phyloP scores from a whole-genome alignment of 2,113 vertebrate species.

The Aix galericulata region DNA sequence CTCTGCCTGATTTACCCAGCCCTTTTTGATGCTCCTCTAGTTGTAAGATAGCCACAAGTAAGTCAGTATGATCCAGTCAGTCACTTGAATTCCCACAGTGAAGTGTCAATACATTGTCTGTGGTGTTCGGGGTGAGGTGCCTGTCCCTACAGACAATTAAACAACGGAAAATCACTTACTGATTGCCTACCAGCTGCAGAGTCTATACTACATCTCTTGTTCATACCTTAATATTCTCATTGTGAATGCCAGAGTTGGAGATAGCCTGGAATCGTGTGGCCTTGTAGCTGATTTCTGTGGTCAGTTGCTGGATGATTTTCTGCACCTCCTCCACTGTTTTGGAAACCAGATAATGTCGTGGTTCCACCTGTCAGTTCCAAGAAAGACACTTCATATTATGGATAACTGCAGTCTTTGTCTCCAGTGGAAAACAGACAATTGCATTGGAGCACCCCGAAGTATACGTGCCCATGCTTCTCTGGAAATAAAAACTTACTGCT shows the following conservation, averaged over 20 bases:
- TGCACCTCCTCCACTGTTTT: slow-evolving; percentile 82
- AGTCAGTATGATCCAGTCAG: not conserved
- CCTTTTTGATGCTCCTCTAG: not conserved
- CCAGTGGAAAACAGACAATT: not conserved
- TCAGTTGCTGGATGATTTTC: slow-evolving; percentile 78
- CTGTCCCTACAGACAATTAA: not conserved
- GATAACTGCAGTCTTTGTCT: not conserved
- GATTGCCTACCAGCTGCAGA: not conserved
- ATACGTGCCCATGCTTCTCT: not conserved
- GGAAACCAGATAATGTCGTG: slow-evolving; percentile 73
- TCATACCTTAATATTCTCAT: slow-evolving; percentile 80
- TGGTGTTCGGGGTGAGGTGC: not conserved
- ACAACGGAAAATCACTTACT: not conserved
- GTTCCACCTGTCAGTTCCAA: slow-evolving; percentile 74
- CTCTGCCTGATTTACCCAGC: not conserved
- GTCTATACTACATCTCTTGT: not conserved
- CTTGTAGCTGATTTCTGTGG: slow-evolving; percentile 79
- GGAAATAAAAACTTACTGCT: not conserved
- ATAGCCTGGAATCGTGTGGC: slow-evolving; percentile 82
- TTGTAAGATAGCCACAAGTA: not conserved
- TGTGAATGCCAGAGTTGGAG: slow-evolving; percentile 79
- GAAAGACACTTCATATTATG: not conserved
- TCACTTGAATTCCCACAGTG: not conserved
- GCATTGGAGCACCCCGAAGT: not conserved
- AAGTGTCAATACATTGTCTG: fast-evolving